These are phyloP conservation scores for Piscicola geometra DNA, from an alignment of 2,888 invertebrate species.

Conservation along the genomic window DNA sequence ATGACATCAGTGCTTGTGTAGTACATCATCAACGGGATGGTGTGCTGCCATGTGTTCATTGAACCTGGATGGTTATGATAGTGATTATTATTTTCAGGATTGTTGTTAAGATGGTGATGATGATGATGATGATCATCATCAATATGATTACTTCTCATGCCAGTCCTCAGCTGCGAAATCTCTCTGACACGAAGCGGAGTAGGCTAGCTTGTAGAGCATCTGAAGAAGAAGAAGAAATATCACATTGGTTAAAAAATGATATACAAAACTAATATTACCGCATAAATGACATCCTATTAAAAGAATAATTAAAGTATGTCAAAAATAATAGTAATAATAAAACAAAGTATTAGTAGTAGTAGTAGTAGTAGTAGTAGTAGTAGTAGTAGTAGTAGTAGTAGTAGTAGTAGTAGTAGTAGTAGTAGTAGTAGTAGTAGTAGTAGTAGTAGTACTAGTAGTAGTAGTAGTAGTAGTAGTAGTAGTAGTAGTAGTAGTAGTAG, in stretches of 20 bases:
- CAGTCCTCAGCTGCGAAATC: constrained; percentile 54
- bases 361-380: constrained; percentile 22
- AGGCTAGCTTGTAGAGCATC: constrained; percentile 58
- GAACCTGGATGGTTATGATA: constrained; percentile 46
- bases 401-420: constrained; percentile 23
- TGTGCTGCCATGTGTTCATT: constrained; percentile 52
- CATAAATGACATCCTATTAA: no score
- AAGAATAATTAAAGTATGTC: constrained; percentile 45
- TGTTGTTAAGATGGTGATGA: background rate
- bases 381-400: constrained; percentile 24
- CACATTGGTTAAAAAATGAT: no score
- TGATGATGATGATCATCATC: background rate
- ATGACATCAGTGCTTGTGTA: constrained; percentile 42
- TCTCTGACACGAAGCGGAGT: constrained; percentile 56
- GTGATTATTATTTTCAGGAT: background rate
- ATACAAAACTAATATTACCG: no score
- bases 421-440: no score
- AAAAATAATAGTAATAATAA: constrained; percentile 43
- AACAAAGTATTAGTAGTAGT: constrained; percentile 19
- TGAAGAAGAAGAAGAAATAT: constrained; percentile 38
- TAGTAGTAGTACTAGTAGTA: no score
- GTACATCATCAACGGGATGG: constrained; percentile 42
- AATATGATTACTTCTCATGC: constrained; percentile 49
- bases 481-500: constrained; percentile 1
- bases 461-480: no score